Evolutionary conservation across 1,140 invertebrate species (phyloP), one percentile per base, ranked within the genome.

Genomic region (Penaeus japonicus): DNA sequence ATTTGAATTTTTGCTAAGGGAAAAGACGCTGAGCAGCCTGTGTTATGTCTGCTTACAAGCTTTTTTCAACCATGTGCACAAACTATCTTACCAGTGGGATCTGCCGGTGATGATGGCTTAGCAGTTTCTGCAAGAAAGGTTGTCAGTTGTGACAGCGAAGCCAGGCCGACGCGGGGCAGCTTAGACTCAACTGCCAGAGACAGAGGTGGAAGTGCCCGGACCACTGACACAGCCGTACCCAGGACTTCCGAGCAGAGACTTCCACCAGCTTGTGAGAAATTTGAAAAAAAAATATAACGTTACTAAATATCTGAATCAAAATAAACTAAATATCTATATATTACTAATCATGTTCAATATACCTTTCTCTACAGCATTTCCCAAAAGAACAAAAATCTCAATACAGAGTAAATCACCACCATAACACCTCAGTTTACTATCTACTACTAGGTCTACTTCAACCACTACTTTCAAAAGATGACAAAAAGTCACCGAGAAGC

Each of bases 101-200:
- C 94, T 7, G 94, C 94, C 77, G 93, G 92, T 55, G 93, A 93
- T 27, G 92, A 91, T 27, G 94, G 93, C 85, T 93, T 92, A 35
- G 94, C 93, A 22, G 93, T 93, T 90, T 93, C 92, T 90, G 93
- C 93, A 55, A 95, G 92, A 92, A 95, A 95, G 70, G 91, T 91
- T 65, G 92, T 93, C 2, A 95, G 93, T 92, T 94, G 92, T 77
- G 93, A 92, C 81, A 95, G 91, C 79, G 93, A 94, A 85, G 93
- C 93, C 22, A 93, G 91, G 32, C 95, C 95, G 24, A 95, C 92
- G 55, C 92, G 89, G 22, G 94, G 94, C 39, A 95, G 91, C 90
- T 95, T 94, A 24, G 91, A 92, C 91, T 95, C 94, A 92, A 95
- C 94, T 24, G 94, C 93, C 32, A 95, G 92, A 54, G 94, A 94